phyloP scores from a whole-genome alignment of 2,113 vertebrate genomes.

The Hydrochoerus hydrochaeris region DNA sequence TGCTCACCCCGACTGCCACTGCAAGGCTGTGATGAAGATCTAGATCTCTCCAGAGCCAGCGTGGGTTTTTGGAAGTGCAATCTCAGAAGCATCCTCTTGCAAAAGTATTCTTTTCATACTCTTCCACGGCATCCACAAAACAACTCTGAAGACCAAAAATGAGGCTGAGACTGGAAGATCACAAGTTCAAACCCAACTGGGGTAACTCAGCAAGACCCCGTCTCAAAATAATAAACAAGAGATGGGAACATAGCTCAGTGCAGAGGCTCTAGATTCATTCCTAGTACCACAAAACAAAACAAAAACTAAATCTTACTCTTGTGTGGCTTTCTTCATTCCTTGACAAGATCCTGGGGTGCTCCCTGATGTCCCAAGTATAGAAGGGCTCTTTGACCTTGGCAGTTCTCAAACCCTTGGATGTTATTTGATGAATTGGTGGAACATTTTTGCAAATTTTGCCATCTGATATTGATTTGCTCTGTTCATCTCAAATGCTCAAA shows the following conservation, averaged over 20 bases:
- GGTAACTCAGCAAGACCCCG: neutral
- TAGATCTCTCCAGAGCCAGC: neutral
- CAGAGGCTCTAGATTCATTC: neutral
- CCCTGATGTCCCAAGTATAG: neutral
- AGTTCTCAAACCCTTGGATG: conserved; percentile 70
- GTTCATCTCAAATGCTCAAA: conserved; percentile 83
- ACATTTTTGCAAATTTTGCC: conserved; percentile 78
- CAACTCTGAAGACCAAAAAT: neutral
- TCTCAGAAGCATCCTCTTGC: neutral
- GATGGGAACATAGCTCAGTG: neutral
- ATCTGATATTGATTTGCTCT: conserved; percentile 85
- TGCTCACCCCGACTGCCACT: neutral
- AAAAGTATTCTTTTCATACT: neutral
- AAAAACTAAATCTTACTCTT: neutral
- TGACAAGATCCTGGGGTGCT: neutral
- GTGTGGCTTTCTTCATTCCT: neutral
- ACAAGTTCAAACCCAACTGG: neutral
- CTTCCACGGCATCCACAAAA: neutral
- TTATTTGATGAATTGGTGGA: conserved; percentile 82
- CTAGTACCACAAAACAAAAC: neutral
- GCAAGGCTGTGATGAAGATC: neutral
- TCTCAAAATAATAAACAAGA: neutral
- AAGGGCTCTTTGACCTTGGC: neutral
- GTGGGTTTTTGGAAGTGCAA: neutral
- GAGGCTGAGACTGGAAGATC: neutral